Evolutionary conservation across 2,113 vertebrate genomes (phyloP).

Genomic region (Sander lucioperca): DNA sequence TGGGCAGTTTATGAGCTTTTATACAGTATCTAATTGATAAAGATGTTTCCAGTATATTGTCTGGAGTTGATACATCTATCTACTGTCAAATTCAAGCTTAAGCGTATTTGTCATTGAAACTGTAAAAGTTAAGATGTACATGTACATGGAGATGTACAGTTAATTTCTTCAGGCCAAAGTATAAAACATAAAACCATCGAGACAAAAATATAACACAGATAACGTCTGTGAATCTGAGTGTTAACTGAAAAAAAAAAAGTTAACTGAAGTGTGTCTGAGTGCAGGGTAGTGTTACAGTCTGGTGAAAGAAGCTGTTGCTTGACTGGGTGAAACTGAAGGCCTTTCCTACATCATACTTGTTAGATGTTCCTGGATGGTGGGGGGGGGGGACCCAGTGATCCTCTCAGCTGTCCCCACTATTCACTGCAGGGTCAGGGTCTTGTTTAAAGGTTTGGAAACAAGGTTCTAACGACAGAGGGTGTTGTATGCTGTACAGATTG

Average conservation of each 20-base stretch:
- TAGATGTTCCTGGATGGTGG: not conserved
- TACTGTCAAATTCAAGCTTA: not conserved
- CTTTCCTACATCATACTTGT: not conserved
- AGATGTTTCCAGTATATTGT: not conserved
- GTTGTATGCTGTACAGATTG: not conserved
- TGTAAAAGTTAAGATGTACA: not conserved
- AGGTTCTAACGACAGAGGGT: not conserved
- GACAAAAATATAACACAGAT: not conserved
- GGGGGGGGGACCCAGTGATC: not conserved
- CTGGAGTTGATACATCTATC: not conserved
- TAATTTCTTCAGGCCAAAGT: not conserved
- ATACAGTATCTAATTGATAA: not conserved
- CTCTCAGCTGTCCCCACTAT: not conserved
- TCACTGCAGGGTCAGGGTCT: not conserved
- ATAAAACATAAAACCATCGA: not conserved
- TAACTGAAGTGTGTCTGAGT: not conserved
- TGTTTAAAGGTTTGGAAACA: not conserved
- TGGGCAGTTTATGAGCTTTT: not conserved
- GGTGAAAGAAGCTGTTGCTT: not conserved
- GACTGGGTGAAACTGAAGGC: not conserved
- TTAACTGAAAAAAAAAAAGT: not conserved
- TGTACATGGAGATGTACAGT: not conserved
- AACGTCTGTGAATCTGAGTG: not conserved
- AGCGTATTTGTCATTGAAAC: not conserved
- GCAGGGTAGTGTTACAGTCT: not conserved